A percentile compares a stretch with the other conserved stretches of the same genome.
Conservation (phyloP, 1,140 invertebrate genomes). For the Oppia nitens region DNA sequence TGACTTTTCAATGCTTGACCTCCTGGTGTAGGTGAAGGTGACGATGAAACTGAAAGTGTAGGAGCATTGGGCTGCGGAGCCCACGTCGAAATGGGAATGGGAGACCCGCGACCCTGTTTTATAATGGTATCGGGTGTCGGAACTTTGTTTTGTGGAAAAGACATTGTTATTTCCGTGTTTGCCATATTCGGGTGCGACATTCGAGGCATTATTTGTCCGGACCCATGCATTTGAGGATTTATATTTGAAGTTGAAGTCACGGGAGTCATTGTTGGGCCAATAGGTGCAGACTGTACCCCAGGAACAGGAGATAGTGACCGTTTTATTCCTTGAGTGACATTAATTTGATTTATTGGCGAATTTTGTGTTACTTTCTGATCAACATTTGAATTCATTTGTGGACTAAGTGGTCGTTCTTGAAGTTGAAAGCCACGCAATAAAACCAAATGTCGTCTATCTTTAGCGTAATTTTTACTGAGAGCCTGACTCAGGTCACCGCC, state of each 20-base stretch:
- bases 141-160: conserved; percentile 3
- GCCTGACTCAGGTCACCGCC: conserved; percentile 60
- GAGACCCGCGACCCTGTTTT: conserved; percentile 1
- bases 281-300: not conserved
- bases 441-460: conserved; percentile 66
- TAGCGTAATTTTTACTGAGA: conserved; percentile 73
- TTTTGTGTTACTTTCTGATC: conserved; percentile 9
- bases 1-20: not conserved
- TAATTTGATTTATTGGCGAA: not conserved
- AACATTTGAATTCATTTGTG: conserved; percentile 5
- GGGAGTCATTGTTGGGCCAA: not conserved
- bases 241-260: not conserved
- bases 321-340: not conserved
- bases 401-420: conserved; percentile 29
- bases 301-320: conserved; percentile 7
- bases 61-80: not conserved
- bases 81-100: conserved; percentile 5
- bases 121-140: conserved; percentile 3
- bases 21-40: conserved; percentile 1
- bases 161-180: not conserved
- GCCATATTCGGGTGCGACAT: not conserved
- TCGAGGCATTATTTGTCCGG: not conserved
- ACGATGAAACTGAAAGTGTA: not conserved
- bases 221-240: not conserved
- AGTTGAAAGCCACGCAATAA: conserved; percentile 49